Percentiles rank a stretch among this genome's conserved stretches.
phyloP scores from a whole-genome alignment of 2,888 invertebrate species.

The Cryptocephalus moraei region DNA sequence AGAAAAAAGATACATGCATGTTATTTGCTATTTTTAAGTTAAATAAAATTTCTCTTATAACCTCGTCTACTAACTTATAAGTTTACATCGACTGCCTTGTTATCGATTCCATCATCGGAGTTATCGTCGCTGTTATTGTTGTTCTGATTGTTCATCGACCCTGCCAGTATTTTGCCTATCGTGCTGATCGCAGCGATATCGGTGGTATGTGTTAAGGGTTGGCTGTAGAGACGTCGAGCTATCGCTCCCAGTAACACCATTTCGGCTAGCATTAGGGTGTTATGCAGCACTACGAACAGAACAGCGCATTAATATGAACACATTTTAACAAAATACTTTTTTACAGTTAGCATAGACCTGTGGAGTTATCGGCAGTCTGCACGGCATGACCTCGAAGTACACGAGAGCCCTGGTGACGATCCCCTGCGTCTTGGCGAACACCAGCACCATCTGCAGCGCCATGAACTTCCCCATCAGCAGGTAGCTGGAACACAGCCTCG shows the following conservation, averaged over 20 bases:
- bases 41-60: too few relatives aligned
- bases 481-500: slow-evolving; percentile 34
- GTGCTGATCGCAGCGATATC: slow-evolving; percentile 13
- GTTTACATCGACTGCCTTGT: not conserved
- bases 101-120: not conserved
- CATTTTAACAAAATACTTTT: slow-evolving; percentile 23
- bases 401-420: slow-evolving; percentile 48
- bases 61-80: too few relatives aligned
- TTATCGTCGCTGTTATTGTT: slow-evolving; percentile 7
- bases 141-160: slow-evolving; percentile 8
- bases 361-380: slow-evolving; percentile 54
- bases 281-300: slow-evolving; percentile 53
- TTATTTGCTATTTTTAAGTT: too few relatives aligned
- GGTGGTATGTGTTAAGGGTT: slow-evolving; percentile 27
- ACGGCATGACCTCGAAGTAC: slow-evolving; percentile 47
- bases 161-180: slow-evolving; percentile 12
- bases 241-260: slow-evolving; percentile 55
- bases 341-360: slow-evolving; percentile 57
- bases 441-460: slow-evolving; percentile 52
- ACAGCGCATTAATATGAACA: too few relatives aligned
- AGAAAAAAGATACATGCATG: too few relatives aligned
- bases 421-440: slow-evolving; percentile 59
- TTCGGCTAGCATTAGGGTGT: slow-evolving; percentile 54
- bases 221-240: slow-evolving; percentile 53
- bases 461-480: slow-evolving; percentile 42